Conservation (phyloP, 30 jellyfish, hydroid and myxozoan species). For the Sanderia malayensis region DNA sequence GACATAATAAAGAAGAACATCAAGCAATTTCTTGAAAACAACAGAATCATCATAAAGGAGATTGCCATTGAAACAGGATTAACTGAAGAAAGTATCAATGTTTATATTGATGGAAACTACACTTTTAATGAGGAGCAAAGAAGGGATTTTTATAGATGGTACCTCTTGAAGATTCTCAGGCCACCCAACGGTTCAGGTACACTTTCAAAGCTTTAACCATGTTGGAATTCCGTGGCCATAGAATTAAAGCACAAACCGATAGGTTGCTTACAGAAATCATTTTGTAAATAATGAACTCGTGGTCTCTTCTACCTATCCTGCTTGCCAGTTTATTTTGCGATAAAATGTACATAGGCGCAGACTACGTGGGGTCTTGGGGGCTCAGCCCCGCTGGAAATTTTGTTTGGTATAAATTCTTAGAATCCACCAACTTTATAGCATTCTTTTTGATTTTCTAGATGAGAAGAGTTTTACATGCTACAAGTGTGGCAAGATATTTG, state of each 20-base stretch:
- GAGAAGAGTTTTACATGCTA: constrained; percentile 95
- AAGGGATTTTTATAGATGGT: constrained; percentile 92
- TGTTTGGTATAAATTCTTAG: not conserved
- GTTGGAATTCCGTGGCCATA: too few species aligned
- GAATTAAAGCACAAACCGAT: too few species aligned
- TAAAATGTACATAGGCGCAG: too few species aligned
- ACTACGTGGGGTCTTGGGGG: too few species aligned
- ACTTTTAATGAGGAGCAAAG: constrained; percentile 45
- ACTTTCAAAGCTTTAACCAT: too few species aligned
- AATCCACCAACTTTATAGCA: not conserved
- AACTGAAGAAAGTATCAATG: constrained; percentile 53
- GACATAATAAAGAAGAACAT: constrained; percentile 65
- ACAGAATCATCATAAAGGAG: constrained; percentile 72
- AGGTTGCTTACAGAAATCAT: too few species aligned
- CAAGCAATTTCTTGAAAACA: constrained; percentile 84
- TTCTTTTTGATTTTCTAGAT: constrained; percentile 36
- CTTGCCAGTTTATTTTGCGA: too few species aligned
- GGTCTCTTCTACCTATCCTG: too few species aligned
- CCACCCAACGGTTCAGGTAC: constrained; percentile 90
- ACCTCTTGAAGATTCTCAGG: constrained; percentile 79
- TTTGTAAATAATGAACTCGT: too few species aligned
- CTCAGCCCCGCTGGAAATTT: too few species aligned
- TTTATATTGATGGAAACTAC: constrained; percentile 67
- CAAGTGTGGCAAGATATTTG: constrained; percentile 97
- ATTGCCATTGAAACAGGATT: constrained; percentile 86